Percentiles rank a stretch among this genome's conserved stretches.
Conservation (phyloP, 2,113 vertebrate species). For the Cranoglanis bouderius region DNA sequence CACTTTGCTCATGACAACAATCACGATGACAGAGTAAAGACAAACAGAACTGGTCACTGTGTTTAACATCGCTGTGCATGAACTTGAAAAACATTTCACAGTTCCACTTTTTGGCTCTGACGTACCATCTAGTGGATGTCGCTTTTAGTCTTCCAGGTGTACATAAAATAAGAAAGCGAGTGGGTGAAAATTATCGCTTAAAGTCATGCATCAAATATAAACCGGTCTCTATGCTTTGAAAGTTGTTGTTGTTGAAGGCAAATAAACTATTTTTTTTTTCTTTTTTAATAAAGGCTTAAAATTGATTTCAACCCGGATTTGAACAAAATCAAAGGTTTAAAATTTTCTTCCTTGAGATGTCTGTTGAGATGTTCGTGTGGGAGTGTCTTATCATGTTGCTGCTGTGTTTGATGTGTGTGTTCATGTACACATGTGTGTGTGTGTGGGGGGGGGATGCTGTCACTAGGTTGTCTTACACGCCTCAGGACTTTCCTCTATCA, state of each 20-base stretch:
- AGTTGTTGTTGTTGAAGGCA: neutral
- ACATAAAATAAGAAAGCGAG: neutral
- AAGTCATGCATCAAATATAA: no score
- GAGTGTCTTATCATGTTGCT: conserved; percentile 14
- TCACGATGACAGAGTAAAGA: neutral
- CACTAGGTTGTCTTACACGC: conserved; percentile 40
- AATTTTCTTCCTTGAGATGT: neutral
- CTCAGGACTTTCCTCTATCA: conserved; percentile 72
- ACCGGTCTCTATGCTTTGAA: neutral
- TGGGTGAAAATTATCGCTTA: neutral
- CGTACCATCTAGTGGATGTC: neutral
- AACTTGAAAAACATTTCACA: neutral
- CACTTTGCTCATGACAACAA: neutral
- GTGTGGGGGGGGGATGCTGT: conserved; percentile 18
- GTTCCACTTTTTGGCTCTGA: neutral
- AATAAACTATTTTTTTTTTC: no score
- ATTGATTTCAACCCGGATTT: neutral
- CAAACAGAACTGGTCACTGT: neutral
- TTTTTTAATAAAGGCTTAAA: neutral
- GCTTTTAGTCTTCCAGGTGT: neutral
- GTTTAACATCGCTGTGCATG: neutral
- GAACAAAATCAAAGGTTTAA: neutral
- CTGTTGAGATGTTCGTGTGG: neutral
- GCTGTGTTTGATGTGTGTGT: conserved; percentile 49
- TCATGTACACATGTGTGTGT: neutral